Evolutionary conservation across 2,113 vertebrate genomes (phyloP), one percentile per base, ranked within the genome.

Genomic region (Chlorodrepanis virens): DNA sequence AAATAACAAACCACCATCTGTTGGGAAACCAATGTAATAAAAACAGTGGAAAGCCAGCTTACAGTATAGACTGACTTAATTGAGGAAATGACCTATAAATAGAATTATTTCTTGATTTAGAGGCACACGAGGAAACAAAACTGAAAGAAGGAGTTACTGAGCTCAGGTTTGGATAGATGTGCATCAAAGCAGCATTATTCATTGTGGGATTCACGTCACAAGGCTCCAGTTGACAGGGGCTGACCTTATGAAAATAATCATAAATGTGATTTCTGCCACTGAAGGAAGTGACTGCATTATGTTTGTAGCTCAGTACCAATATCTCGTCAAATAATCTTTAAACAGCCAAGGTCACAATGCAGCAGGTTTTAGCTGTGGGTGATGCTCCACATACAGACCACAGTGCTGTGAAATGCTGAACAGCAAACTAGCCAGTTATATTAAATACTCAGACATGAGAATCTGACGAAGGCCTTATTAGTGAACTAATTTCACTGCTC

Each of bases 11-110:
- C 71, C 37, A 88, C 78, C 95, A 96, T 98, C 95, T 98, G 94
- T 92, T 97, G 94, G 67, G 60, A 94, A 94, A 91, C 33, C 53
- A 33, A 27, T 87, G 94, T 97, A 95, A 97, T 97, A 96, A 96
- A 96, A 96, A 40, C 83, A 89, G 76, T 84, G 64, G 64, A 96
- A 96, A 87, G 20, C 29, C 91, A 91, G 85, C 71, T 71, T 95
- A 78, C 65, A 93, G 65, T 77, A 50, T 70, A 95, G 90, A 75
- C 83, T 87, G 44, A 56, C 56, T 96, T 94, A 95, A 94, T 64
- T 93, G 91, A 92, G 83, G 93, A 96, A 97, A 88, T 95, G 4
- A 57, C 67, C 92, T 95, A 92, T 52, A 94, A 92, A 91, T 94
- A 85, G 50, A 92, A 82, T 95, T 82, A 81, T 94, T 95, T 82